A percentile compares a stretch with the other conserved stretches of the same genome.
Conservation (phyloP, 2,797 vertebrate species). For the Buceros bicornis region DNA sequence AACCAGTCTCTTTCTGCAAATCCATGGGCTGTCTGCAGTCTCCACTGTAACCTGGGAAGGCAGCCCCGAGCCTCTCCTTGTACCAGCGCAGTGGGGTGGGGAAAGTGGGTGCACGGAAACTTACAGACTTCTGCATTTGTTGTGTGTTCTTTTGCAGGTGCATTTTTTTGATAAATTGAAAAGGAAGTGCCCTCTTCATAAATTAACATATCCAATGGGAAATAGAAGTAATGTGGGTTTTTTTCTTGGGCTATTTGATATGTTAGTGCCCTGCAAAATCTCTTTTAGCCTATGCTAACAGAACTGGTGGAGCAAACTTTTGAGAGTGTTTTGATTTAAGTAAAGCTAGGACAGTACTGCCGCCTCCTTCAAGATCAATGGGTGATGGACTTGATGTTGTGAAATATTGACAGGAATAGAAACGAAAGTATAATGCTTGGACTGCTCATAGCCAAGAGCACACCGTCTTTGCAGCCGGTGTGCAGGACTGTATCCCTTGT, state of each 20-base stretch:
- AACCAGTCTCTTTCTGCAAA: too few species aligned
- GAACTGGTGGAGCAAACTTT: not conserved
- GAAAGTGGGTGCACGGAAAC: not conserved
- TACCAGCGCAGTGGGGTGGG: too few species aligned
- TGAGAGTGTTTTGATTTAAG: not conserved
- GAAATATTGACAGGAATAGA: not conserved
- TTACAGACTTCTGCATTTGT: not conserved
- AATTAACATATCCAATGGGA: not conserved
- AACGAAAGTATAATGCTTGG: not conserved
- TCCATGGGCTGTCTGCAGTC: too few species aligned
- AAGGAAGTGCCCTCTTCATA: not conserved
- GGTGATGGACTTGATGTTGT: not conserved
- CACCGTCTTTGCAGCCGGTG: not conserved
- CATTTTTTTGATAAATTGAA: too few species aligned
- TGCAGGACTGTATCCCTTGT: not conserved
- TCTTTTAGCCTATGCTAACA: not conserved
- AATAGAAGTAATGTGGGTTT: not conserved
- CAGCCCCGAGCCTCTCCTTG: too few species aligned
- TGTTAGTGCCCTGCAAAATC: not conserved
- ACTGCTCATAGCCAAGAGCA: not conserved
- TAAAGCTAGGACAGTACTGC: not conserved
- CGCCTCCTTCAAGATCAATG: not conserved
- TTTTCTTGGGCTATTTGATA: not conserved
- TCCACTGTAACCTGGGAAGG: too few species aligned
- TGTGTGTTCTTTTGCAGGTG: not conserved